Evolutionary conservation across 2,888 invertebrate genomes (phyloP).

Genomic region (Drosophila pseudotakahashii): DNA sequence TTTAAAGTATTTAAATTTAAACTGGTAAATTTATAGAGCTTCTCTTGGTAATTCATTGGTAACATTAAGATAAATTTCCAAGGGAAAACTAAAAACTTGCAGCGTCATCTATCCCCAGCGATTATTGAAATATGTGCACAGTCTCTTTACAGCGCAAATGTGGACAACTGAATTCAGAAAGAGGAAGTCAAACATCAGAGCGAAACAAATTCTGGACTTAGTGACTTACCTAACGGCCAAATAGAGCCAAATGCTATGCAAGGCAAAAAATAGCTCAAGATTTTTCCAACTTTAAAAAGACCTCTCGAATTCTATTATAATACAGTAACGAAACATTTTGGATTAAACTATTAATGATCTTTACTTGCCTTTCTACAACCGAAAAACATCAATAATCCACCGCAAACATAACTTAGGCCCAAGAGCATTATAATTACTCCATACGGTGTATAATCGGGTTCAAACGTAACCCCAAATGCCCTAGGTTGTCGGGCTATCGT

Average conservation of each 20-base stretch:
- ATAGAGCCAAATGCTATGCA: rapidly evolving
- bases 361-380: background rate
- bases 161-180: slow-evolving; percentile 2
- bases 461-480: too few relatives aligned
- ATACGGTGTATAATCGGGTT: background rate
- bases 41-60: too few relatives aligned
- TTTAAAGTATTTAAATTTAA: too few relatives aligned
- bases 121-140: background rate
- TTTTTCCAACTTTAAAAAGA: background rate
- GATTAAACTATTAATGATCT: background rate
- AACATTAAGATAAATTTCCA: too few relatives aligned
- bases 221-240: background rate
- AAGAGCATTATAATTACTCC: background rate
- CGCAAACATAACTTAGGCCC: background rate
- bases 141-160: background rate
- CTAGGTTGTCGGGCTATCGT: too few relatives aligned
- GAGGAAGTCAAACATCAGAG: background rate
- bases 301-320: background rate
- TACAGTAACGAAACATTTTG: too few relatives aligned
- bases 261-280: background rate
- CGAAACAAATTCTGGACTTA: too few relatives aligned
- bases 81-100: too few relatives aligned
- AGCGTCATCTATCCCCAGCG: background rate
- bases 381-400: background rate
- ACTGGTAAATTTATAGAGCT: too few relatives aligned